These are phyloP conservation scores for Deroplatys truncata DNA, from an alignment of 2,888 invertebrate species.

Conservation along the genomic window DNA sequence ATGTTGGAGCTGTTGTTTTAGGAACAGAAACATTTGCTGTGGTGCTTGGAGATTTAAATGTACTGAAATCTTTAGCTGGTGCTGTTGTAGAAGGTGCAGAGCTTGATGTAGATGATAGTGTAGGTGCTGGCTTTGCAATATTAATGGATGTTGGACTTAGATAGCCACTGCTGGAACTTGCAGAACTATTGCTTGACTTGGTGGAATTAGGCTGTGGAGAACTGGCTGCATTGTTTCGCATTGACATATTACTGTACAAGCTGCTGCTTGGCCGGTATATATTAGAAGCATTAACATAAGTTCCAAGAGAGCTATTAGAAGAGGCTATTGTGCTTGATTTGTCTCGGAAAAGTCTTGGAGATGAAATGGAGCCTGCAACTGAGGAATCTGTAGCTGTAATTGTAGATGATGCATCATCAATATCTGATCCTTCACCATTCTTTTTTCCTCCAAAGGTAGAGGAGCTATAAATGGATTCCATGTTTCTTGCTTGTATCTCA, in stretches of 20 bases:
- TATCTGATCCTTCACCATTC: slow-evolving; percentile 44
- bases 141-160: slow-evolving; percentile 61
- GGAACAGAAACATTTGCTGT: slow-evolving; percentile 19
- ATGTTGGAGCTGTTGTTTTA: slow-evolving; percentile 27
- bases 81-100: slow-evolving; percentile 18
- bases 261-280: slow-evolving; percentile 35
- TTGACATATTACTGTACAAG: slow-evolving; percentile 35
- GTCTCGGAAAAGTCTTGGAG: slow-evolving; percentile 8
- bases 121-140: slow-evolving; percentile 26
- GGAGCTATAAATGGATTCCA: slow-evolving; percentile 82
- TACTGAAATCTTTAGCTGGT: slow-evolving; percentile 12
- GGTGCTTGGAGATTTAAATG: slow-evolving; percentile 23
- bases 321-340: slow-evolving; percentile 25
- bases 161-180: slow-evolving; percentile 65
- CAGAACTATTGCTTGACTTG: slow-evolving; percentile 56
- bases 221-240: slow-evolving; percentile 17
- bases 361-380: slow-evolving; percentile 13
- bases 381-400: slow-evolving; percentile 20
- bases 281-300: slow-evolving; percentile 46
- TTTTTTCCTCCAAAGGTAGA: slow-evolving; percentile 64
- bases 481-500: slow-evolving; percentile 81
- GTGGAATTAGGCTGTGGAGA: slow-evolving; percentile 49
- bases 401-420: slow-evolving; percentile 37
- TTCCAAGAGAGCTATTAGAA: slow-evolving; percentile 45
- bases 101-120: slow-evolving; percentile 20